A percentile compares a stretch with the other conserved stretches of the same genome.
Evolutionary conservation across 2,888 invertebrate genomes (phyloP).

Genomic region (Ennomos fuscantarius): DNA sequence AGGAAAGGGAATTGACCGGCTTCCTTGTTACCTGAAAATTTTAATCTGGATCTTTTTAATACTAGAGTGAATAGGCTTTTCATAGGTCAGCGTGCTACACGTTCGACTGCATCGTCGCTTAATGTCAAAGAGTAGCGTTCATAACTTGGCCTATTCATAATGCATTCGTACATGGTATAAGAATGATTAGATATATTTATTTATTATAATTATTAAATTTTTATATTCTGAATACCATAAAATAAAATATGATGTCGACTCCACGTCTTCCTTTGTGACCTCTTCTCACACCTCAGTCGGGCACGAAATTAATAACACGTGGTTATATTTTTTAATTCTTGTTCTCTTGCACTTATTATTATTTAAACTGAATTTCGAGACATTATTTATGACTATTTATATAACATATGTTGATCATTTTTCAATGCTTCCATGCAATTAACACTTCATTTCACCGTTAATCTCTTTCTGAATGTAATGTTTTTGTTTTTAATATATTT

Average conservation of each 20-base stretch:
- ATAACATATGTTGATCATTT: constrained; percentile 85
- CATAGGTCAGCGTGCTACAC: too few relatives aligned
- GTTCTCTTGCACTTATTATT: constrained; percentile 83
- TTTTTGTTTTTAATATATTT: constrained; percentile 66
- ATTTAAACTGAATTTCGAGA: constrained; percentile 83
- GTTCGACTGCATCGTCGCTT: too few relatives aligned
- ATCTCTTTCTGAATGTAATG: constrained; percentile 69
- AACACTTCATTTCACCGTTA: constrained; percentile 83
- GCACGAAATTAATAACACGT: constrained; percentile 83
- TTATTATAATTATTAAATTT: too few relatives aligned
- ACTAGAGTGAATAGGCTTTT: too few relatives aligned
- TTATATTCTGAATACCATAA: too few relatives aligned
- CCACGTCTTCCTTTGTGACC: constrained; percentile 55
- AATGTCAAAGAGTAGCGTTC: too few relatives aligned
- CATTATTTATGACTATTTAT: constrained; percentile 84
- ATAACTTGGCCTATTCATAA: too few relatives aligned
- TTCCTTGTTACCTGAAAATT: too few relatives aligned
- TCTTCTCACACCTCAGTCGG: constrained; percentile 80
- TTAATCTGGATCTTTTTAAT: too few relatives aligned
- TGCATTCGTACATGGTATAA: too few relatives aligned
- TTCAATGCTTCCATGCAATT: constrained; percentile 84
- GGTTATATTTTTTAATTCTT: constrained; percentile 79
- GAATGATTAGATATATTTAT: too few relatives aligned
- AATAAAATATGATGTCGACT: constrained; percentile 42
- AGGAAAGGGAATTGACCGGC: too few relatives aligned